phyloP scores from a whole-genome alignment of 2,888 invertebrate genomes.

The Caradrina clavipalpis region DNA sequence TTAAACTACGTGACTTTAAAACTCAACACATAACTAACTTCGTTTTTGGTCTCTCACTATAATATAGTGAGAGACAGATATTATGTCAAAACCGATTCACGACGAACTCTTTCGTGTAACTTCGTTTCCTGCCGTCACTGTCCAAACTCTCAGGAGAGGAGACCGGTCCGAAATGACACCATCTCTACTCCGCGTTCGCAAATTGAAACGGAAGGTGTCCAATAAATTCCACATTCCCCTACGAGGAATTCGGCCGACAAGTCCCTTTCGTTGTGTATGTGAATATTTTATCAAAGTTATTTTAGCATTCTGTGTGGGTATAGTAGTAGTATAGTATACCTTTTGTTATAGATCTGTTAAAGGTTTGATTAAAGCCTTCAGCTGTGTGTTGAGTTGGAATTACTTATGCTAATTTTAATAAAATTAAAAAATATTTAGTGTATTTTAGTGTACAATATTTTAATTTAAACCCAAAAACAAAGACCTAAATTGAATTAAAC shows the following conservation, averaged over 20 bases:
- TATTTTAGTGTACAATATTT: too few relatives aligned
- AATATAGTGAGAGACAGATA: too few relatives aligned
- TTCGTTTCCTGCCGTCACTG: constrained; percentile 47
- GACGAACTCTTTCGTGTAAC: constrained; percentile 34
- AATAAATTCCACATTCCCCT: constrained; percentile 82
- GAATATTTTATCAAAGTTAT: constrained; percentile 81
- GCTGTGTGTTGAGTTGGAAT: constrained; percentile 29
- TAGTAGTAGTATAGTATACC: constrained; percentile 27
- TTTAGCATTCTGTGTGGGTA: constrained; percentile 64
- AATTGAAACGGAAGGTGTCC: constrained; percentile 88
- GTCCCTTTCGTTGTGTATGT: constrained; percentile 76
- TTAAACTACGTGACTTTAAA: too few relatives aligned
- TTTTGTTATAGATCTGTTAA: constrained; percentile 57
- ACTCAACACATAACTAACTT: not conserved
- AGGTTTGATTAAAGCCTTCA: constrained; percentile 57
- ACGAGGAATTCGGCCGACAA: constrained; percentile 77
- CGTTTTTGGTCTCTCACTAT: not conserved
- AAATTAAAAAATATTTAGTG: too few relatives aligned
- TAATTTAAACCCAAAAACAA: too few relatives aligned
- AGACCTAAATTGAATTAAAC: too few relatives aligned
- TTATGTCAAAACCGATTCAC: constrained; percentile 7
- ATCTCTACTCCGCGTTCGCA: constrained; percentile 77
- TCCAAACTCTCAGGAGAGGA: constrained; percentile 57
- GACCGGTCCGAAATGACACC: constrained; percentile 70
- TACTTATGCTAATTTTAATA: too few relatives aligned